Percentiles rank a stretch among this genome's conserved stretches.
These are phyloP conservation scores for Hyles lineata DNA, from an alignment of 2,888 invertebrate genomes.

Conservation along the genomic window DNA sequence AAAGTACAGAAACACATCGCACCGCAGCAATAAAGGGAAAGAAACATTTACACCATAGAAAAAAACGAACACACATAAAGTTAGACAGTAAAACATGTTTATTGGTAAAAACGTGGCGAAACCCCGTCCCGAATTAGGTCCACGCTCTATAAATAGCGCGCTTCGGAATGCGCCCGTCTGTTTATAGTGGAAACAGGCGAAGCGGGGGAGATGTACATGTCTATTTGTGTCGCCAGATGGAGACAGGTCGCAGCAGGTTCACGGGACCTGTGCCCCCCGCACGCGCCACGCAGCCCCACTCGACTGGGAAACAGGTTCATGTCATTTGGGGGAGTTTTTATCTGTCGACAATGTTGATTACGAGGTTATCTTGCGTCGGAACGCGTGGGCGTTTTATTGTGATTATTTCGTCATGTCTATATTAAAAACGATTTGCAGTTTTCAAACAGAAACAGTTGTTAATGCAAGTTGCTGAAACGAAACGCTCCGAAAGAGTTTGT, in stretches of 20 bases:
- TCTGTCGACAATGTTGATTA: not conserved
- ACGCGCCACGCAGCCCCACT: not conserved
- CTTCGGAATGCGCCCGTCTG: constrained; percentile 77
- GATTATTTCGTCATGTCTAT: constrained; percentile 26
- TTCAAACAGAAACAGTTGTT: constrained; percentile 16
- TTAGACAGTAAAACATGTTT: constrained; percentile 24
- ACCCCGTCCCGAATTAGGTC: constrained; percentile 73
- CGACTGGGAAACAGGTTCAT: constrained; percentile 6
- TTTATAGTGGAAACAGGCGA: constrained; percentile 70
- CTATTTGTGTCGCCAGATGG: constrained; percentile 61
- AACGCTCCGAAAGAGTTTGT: too few relatives aligned
- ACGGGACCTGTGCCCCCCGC: constrained; percentile 25
- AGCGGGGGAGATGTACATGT: constrained; percentile 70
- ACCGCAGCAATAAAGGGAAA: constrained; percentile 18
- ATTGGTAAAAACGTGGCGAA: constrained; percentile 41
- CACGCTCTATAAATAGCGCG: constrained; percentile 62
- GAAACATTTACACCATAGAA: not conserved
- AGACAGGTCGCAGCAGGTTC: constrained; percentile 60
- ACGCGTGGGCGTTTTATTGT: not conserved
- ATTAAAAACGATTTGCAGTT: constrained; percentile 6
- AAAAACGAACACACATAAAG: constrained; percentile 11
- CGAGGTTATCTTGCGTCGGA: not conserved
- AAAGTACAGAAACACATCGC: constrained; percentile 3
- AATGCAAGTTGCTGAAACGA: constrained; percentile 1
- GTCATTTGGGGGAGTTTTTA: constrained; percentile 12